Conservation (phyloP, 35 echinoderm and acorn worm species). For the Lytechinus pictus region DNA sequence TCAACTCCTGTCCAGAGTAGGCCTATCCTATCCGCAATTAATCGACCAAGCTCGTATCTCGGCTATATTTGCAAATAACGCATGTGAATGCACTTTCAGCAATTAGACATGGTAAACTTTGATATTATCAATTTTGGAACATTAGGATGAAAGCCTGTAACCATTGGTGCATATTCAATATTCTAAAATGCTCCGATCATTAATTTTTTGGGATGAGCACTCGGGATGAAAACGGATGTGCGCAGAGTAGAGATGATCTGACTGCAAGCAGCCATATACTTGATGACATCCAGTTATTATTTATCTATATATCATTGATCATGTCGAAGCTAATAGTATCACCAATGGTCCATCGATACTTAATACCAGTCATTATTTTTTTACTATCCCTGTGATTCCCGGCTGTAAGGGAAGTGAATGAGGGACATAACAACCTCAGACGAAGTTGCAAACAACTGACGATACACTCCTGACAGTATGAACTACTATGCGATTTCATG, state of each 20-base stretch:
- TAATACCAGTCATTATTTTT: no score
- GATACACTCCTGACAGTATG: no score
- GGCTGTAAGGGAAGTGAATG: no score
- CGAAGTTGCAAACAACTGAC: no score
- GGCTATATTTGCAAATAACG: neutral
- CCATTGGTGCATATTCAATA: neutral
- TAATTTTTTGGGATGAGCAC: neutral
- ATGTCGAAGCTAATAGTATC: no score
- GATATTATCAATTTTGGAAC: neutral
- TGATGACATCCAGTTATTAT: no score
- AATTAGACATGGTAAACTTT: neutral
- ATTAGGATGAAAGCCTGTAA: neutral
- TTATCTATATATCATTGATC: no score
- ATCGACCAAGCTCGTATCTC: neutral
- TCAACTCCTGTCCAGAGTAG: neutral
- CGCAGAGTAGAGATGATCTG: neutral
- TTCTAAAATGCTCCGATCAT: neutral
- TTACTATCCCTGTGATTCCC: no score
- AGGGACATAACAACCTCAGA: no score
- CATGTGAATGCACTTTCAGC: slow-evolving; percentile 10
- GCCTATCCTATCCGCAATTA: neutral
- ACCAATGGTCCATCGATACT: no score
- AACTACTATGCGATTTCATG: no score
- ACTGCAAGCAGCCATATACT: no score
- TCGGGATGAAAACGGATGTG: neutral